phyloP scores from a whole-genome alignment of 1,140 invertebrate species.

The Ceratosolen fusciceps region DNA sequence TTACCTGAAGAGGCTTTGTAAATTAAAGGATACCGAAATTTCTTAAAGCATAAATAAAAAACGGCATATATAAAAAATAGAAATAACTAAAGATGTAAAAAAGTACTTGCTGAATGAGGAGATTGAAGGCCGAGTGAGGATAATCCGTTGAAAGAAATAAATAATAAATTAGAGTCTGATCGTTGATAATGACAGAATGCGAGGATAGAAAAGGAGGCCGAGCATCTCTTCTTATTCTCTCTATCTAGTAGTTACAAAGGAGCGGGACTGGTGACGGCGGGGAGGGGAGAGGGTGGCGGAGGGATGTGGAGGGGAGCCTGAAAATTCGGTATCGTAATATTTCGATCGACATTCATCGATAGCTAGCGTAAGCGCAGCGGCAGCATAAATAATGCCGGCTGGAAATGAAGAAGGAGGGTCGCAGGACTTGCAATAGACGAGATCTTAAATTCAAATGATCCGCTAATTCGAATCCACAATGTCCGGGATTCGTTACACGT shows the following conservation, averaged over 20 bases:
- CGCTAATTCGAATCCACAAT: conserved; percentile 46
- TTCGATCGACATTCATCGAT: conserved; percentile 34
- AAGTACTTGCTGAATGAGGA: background rate
- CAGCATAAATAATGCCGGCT: conserved; percentile 28
- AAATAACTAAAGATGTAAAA: no score
- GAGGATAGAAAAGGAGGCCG: background rate
- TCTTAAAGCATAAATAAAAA: no score
- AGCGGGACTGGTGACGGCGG: background rate
- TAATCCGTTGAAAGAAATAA: background rate
- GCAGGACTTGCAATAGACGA: background rate
- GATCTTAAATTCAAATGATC: conserved; percentile 51
- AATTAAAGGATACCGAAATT: no score
- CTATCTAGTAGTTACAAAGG: no score
- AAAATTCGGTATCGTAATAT: conserved; percentile 44
- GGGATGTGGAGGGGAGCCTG: background rate
- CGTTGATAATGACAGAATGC: conserved; percentile 2
- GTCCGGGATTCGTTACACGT: conserved; percentile 19
- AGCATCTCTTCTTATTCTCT: no score
- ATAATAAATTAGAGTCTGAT: conserved; percentile 16
- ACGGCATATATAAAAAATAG: no score
- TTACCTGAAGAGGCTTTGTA: no score
- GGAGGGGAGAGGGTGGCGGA: background rate
- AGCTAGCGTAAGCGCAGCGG: background rate
- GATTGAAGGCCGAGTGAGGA: background rate
- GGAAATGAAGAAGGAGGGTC: background rate